A percentile compares a stretch with the other conserved stretches of the same genome.
Evolutionary conservation across 2,888 invertebrate genomes (phyloP).

Genomic region (Octonoba sinensis): DNA sequence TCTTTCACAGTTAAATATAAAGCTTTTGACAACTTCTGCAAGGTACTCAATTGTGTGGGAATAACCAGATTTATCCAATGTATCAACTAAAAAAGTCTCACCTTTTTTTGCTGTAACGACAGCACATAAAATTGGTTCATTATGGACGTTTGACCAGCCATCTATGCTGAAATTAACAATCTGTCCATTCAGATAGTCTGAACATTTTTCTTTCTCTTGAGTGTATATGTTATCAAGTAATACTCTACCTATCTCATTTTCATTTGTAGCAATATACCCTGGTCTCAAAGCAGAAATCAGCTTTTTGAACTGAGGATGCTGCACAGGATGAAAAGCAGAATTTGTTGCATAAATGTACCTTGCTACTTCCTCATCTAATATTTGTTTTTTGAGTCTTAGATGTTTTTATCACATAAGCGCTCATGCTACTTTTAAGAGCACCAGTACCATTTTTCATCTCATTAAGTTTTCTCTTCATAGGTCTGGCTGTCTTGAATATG

Average conservation of each 20-base stretch:
- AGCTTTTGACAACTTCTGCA: background rate
- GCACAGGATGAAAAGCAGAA: slow-evolving; percentile 10
- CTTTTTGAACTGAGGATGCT: slow-evolving; percentile 14
- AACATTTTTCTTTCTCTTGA: slow-evolving; percentile 18
- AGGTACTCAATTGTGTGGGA: too few species aligned
- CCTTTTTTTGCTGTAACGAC: slow-evolving; percentile 6
- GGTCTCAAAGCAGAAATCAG: slow-evolving; percentile 21
- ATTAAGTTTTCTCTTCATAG: background rate
- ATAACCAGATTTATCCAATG: slow-evolving; percentile 2
- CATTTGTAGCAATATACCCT: slow-evolving; percentile 13
- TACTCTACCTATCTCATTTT: slow-evolving; percentile 12
- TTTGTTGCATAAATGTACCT: too few species aligned
- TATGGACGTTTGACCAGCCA: too few species aligned
- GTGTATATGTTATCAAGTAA: slow-evolving; percentile 16
- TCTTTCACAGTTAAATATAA: slow-evolving; percentile 7
- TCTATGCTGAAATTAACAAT: slow-evolving; percentile 11
- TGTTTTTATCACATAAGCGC: slow-evolving; percentile 1
- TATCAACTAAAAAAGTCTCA: slow-evolving; percentile 4
- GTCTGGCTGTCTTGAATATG: background rate
- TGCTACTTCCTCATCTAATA: too few species aligned
- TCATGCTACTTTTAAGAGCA: slow-evolving; percentile 10
- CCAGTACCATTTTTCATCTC: background rate
- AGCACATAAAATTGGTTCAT: slow-evolving; percentile 13
- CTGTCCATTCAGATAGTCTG: slow-evolving; percentile 7
- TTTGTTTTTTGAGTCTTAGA: slow-evolving; percentile 17